Evolutionary conservation across 2,113 vertebrate genomes (phyloP).

Genomic region (Neolamprologus brichardi): DNA sequence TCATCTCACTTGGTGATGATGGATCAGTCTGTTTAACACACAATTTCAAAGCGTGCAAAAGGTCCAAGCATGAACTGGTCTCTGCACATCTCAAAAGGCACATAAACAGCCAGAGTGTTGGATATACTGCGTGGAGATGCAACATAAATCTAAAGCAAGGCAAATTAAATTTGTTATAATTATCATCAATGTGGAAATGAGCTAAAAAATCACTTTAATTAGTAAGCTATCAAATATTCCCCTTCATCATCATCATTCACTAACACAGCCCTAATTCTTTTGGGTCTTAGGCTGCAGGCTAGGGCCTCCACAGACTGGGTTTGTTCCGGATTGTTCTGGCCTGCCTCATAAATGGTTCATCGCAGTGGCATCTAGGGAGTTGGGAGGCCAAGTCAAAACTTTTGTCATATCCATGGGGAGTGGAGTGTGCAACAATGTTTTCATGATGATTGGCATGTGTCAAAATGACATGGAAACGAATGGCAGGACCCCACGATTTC

Average conservation of each 20-base stretch:
- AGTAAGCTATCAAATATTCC: background rate
- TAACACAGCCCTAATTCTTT: background rate
- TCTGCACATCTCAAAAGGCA: background rate
- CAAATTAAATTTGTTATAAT: background rate
- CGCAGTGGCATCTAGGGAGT: background rate
- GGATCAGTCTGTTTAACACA: background rate
- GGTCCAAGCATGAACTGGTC: background rate
- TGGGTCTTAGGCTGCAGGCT: background rate
- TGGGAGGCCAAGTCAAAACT: background rate
- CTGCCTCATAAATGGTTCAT: background rate
- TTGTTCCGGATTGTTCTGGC: background rate
- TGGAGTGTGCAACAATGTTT: background rate
- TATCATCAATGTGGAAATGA: background rate
- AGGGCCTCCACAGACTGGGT: background rate
- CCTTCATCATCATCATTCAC: background rate
- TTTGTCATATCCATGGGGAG: background rate
- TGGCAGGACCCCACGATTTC: background rate
- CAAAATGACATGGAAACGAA: background rate
- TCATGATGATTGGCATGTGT: background rate
- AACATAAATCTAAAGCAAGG: background rate
- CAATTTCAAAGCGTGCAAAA: background rate
- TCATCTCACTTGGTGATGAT: background rate
- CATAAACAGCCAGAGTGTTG: background rate
- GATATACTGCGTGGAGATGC: background rate
- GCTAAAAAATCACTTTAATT: background rate